These are phyloP conservation scores for Corythornis cristatus DNA, from an alignment of 2,113 vertebrate genomes.

Conservation along the genomic window DNA sequence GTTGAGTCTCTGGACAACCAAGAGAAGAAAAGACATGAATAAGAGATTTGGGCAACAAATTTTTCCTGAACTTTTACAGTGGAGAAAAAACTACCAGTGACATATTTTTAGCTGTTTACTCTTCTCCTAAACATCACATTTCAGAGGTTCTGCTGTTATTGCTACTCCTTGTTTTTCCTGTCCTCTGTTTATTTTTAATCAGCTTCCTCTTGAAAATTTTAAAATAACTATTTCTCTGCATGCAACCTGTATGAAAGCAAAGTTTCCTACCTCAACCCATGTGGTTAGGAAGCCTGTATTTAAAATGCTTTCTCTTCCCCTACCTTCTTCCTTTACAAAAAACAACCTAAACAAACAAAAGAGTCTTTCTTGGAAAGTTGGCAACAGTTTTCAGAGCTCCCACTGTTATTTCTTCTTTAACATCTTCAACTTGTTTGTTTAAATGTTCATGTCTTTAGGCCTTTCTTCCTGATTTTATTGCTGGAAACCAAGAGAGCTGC, in stretches of 20 bases:
- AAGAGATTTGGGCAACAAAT: background rate
- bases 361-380: background rate
- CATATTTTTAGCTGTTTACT: background rate
- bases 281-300: background rate
- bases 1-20: background rate
- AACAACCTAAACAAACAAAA: constrained; percentile 33
- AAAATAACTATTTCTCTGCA: background rate
- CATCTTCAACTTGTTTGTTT: constrained; percentile 49
- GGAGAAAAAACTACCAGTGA: background rate
- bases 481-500: constrained; percentile 8
- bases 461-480: constrained; percentile 24
- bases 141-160: background rate
- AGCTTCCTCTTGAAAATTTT: background rate
- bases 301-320: background rate
- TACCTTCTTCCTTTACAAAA: background rate
- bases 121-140: background rate
- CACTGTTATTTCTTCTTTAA: constrained; percentile 19
- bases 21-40: rapidly evolving
- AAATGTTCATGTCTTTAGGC: constrained; percentile 30
- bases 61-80: background rate
- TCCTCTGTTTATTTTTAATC: background rate
- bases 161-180: background rate
- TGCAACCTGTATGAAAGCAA: background rate
- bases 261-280: background rate
- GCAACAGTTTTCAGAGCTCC: background rate